A percentile compares a stretch with the other conserved stretches of the same genome.
These are phyloP conservation scores for Stomorhina lunata DNA, from an alignment of 2,888 invertebrate species.

Conservation along the genomic window DNA sequence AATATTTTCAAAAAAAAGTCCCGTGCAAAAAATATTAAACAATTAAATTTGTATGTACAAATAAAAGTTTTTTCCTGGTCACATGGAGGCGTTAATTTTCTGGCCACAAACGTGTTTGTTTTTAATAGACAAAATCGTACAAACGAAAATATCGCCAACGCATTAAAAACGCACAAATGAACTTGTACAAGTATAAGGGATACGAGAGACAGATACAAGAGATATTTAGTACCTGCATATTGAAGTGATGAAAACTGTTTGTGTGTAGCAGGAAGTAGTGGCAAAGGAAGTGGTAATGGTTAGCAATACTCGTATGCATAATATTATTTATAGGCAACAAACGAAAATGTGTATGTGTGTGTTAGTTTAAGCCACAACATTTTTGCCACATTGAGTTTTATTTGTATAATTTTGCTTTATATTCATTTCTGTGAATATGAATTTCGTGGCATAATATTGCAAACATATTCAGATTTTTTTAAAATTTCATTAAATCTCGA, in stretches of 20 bases:
- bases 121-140: slow-evolving; percentile 57
- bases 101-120: slow-evolving; percentile 72
- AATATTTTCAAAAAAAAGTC: slow-evolving; percentile 22
- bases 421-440: slow-evolving; percentile 15
- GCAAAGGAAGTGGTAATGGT: slow-evolving; percentile 24
- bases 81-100: slow-evolving; percentile 76
- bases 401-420: slow-evolving; percentile 47
- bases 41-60: not conserved
- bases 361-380: slow-evolving; percentile 37
- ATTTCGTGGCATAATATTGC: not conserved
- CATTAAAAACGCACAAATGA: slow-evolving; percentile 5
- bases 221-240: slow-evolving; percentile 36
- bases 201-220: slow-evolving; percentile 6
- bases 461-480: slow-evolving; percentile 61
- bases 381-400: slow-evolving; percentile 52
- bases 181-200: not conserved
- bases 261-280: slow-evolving; percentile 23
- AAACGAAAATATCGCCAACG: slow-evolving; percentile 29
- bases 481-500: slow-evolving; percentile 67
- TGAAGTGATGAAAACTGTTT: slow-evolving; percentile 31
- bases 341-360: not conserved
- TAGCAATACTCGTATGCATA: slow-evolving; percentile 60
- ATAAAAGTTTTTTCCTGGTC: slow-evolving; percentile 67
- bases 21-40: slow-evolving; percentile 8
- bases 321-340: slow-evolving; percentile 48